phyloP scores from a whole-genome alignment of 1,140 invertebrate genomes.

The Meteorus sp. region DNA sequence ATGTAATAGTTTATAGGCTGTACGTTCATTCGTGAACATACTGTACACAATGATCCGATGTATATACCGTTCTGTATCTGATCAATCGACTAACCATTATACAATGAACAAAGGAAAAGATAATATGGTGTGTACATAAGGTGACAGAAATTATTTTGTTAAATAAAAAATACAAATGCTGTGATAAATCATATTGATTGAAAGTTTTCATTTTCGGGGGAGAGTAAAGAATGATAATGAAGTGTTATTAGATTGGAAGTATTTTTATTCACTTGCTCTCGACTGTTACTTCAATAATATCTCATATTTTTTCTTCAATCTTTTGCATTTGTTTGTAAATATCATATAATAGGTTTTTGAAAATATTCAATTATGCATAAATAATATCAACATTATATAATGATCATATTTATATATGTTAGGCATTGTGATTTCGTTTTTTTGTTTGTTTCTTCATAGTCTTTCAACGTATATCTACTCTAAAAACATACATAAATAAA shows the following conservation, averaged over 20 bases:
- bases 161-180: constrained; percentile 1
- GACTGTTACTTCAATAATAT: constrained; percentile 40
- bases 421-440: constrained; percentile 43
- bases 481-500: constrained; percentile 41
- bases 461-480: constrained; percentile 46
- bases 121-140: background rate
- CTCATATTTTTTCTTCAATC: constrained; percentile 28
- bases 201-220: too few species aligned
- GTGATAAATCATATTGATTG: background rate
- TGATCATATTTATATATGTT: constrained; percentile 42
- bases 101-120: background rate
- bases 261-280: constrained; percentile 13
- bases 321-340: constrained; percentile 42
- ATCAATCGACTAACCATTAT: background rate
- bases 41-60: too few species aligned
- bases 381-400: constrained; percentile 30
- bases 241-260: too few species aligned
- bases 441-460: constrained; percentile 46
- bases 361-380: constrained; percentile 51
- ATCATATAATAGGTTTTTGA: constrained; percentile 37
- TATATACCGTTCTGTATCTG: too few species aligned
- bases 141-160: background rate
- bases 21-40: too few species aligned
- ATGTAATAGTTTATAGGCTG: too few species aligned
- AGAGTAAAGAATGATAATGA: too few species aligned